These are phyloP conservation scores for Crocuta crocuta DNA, from an alignment of 2,113 vertebrate genomes.

Conservation along the genomic window DNA sequence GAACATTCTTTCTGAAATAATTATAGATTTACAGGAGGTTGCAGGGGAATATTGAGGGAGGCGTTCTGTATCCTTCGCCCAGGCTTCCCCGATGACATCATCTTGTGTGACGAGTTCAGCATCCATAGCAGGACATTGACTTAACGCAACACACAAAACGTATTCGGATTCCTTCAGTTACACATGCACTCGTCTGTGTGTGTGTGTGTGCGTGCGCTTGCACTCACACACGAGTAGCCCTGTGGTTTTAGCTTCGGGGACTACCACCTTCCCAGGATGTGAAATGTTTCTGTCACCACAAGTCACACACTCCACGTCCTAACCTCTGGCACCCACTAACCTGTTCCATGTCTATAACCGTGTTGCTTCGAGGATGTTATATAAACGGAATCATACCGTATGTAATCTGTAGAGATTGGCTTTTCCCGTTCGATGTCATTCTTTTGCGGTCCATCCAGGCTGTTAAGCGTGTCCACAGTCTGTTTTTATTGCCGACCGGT, in stretches of 20 bases:
- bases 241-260: not conserved
- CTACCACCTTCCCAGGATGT: too few species aligned
- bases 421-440: not conserved
- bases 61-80: not conserved
- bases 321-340: not conserved
- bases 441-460: not conserved
- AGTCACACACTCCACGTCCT: not conserved
- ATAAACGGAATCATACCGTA: not conserved
- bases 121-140: not conserved
- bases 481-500: not conserved
- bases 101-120: not conserved
- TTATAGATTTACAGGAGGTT: not conserved
- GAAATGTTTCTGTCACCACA: not conserved
- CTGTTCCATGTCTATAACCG: not conserved
- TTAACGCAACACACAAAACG: not conserved
- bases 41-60: not conserved
- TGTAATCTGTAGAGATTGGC: too few species aligned
- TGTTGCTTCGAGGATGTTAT: not conserved
- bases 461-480: not conserved
- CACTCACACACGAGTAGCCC: not conserved
- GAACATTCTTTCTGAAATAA: not conserved
- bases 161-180: too few species aligned
- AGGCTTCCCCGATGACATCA: too few species aligned
- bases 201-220: accelerated
- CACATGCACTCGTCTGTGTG: accelerated